A percentile compares a stretch with the other conserved stretches of the same genome.
phyloP scores from a whole-genome alignment of 2,113 vertebrate species.

The Microcebus griseorufus region DNA sequence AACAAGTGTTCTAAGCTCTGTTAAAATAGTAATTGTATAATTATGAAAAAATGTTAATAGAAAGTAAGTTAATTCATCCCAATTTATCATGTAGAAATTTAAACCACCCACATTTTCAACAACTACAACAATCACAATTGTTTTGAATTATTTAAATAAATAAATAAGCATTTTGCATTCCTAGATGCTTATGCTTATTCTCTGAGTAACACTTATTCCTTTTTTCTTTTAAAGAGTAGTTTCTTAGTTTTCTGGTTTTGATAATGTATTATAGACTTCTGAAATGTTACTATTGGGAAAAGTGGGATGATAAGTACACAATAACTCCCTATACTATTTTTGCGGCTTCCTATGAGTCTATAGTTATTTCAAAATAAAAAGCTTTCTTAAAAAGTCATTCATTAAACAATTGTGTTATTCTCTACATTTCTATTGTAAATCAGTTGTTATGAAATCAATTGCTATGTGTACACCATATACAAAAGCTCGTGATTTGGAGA shows the following conservation, averaged over 20 bases:
- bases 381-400: accelerated
- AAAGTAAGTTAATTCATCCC: not conserved
- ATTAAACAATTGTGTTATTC: not conserved
- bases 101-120: not conserved
- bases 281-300: not conserved
- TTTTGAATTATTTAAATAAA: not conserved
- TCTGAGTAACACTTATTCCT: not conserved
- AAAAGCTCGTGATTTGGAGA: not conserved
- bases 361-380: not conserved
- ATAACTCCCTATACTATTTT: not conserved
- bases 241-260: not conserved
- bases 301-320: not conserved
- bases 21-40: not conserved
- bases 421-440: not conserved
- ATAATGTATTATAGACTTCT: not conserved
- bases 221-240: not conserved
- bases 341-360: not conserved
- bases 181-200: not conserved
- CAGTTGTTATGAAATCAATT: not conserved
- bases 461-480: not conserved
- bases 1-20: not conserved
- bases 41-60: not conserved
- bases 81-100: not conserved
- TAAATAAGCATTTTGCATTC: not conserved
- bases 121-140: not conserved